These are phyloP conservation scores for Heloderma charlesbogerti DNA, from an alignment of 2,113 vertebrate species.

Conservation along the genomic window DNA sequence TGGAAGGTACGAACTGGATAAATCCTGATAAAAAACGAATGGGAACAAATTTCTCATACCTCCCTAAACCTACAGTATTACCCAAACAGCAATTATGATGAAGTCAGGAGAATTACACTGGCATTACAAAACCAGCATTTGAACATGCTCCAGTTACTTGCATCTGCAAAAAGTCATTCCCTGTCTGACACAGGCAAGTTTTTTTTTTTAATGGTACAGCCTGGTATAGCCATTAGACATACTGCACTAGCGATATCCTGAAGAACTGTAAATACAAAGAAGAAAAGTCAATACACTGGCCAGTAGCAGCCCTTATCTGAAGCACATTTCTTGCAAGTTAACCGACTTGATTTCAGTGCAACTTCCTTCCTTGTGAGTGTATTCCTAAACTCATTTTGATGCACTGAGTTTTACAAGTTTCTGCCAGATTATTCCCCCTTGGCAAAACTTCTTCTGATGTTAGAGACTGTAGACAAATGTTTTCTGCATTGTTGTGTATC, in stretches of 20 bases:
- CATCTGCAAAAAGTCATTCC: conserved; percentile 14
- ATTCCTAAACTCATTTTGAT: background rate
- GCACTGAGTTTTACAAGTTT: background rate
- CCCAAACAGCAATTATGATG: background rate
- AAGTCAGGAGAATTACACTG: conserved; percentile 20
- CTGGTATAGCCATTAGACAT: background rate
- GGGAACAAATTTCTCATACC: no score
- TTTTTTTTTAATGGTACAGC: background rate
- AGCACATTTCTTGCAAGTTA: background rate
- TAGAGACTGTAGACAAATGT: background rate
- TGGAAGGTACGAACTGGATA: no score
- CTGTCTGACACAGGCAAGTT: background rate
- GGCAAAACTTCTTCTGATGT: background rate
- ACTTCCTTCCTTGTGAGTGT: background rate
- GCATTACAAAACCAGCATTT: conserved; percentile 26
- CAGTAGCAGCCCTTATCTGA: background rate
- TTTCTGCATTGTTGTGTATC: background rate
- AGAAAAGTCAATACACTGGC: background rate
- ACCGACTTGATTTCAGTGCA: background rate
- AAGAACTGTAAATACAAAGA: background rate
- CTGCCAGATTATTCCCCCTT: background rate
- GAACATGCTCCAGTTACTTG: background rate
- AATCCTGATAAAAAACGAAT: no score
- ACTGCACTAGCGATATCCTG: background rate
- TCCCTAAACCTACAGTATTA: background rate